Evolutionary conservation across 64 coral and sea anemone species (phyloP).

Genomic region (Catalaphyllia jardinei): DNA sequence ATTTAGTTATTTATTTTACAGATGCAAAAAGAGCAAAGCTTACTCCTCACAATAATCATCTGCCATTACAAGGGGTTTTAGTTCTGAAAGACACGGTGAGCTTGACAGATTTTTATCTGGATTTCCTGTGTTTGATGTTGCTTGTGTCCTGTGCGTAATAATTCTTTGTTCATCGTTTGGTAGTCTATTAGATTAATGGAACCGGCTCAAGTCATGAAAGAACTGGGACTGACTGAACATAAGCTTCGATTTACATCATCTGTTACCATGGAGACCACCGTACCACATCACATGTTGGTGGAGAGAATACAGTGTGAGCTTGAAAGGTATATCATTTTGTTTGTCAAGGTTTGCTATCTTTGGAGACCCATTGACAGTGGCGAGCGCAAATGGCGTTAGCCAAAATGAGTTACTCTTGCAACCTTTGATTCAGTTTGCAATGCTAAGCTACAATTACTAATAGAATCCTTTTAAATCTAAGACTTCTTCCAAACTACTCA

Average conservation of each 20-base stretch:
- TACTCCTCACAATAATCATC: conserved; percentile 81
- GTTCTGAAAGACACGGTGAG: conserved; percentile 96
- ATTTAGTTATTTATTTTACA: conserved; percentile 48
- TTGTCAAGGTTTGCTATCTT: background rate
- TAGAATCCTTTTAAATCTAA: background rate
- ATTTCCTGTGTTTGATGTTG: background rate
- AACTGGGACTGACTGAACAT: conserved; percentile 90
- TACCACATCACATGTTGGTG: conserved; percentile 68
- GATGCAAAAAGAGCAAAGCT: conserved; percentile 86
- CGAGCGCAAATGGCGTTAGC: background rate
- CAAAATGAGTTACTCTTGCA: background rate
- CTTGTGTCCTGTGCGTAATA: background rate
- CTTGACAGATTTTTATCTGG: background rate
- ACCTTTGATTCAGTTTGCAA: background rate
- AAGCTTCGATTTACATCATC: conserved; percentile 94
- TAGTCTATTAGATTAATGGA: conserved; percentile 89
- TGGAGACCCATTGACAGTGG: background rate
- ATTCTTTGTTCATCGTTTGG: background rate
- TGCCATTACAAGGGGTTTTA: conserved; percentile 92
- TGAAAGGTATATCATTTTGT: conserved; percentile 51
- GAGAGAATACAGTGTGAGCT: conserved; percentile 79
- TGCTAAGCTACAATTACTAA: background rate
- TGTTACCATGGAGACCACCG: conserved; percentile 75
- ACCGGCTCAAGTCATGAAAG: conserved; percentile 81
- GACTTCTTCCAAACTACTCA: conserved; percentile 63